phyloP scores from a whole-genome alignment of 1,140 invertebrate species.

The Mesaphorura yosii region DNA sequence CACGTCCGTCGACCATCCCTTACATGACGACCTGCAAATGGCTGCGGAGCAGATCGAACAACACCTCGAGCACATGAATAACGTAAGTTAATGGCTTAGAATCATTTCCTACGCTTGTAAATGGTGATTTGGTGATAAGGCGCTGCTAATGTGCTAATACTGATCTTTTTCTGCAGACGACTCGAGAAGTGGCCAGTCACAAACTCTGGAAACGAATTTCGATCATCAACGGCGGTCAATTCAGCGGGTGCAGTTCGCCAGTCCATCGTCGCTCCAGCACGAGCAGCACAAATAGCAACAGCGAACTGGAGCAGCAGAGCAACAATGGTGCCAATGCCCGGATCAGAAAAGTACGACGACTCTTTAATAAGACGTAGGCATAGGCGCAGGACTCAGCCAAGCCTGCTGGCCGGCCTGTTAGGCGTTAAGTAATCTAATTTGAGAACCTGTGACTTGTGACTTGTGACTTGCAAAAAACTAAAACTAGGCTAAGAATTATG shows the following conservation, averaged over 20 bases:
- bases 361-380: conserved; percentile 7
- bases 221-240: conserved; percentile 48
- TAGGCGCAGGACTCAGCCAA: too few relatives aligned
- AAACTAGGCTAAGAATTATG: too few relatives aligned
- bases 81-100: conserved; percentile 37
- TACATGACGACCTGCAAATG: conserved; percentile 56
- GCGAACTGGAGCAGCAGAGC: conserved; percentile 10
- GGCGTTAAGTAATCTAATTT: too few relatives aligned
- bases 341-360: conserved; percentile 25
- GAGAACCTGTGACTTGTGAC: too few relatives aligned
- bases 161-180: conserved; percentile 44
- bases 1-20: conserved; percentile 67
- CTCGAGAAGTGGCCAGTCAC: conserved; percentile 73
- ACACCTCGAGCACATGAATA: conserved; percentile 88
- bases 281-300: too few relatives aligned
- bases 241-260: conserved; percentile 10
- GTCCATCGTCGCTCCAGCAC: conserved; percentile 13
- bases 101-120: too few relatives aligned
- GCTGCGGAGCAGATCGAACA: conserved; percentile 85
- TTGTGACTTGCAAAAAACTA: too few relatives aligned
- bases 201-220: conserved; percentile 79
- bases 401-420: too few relatives aligned
- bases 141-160: not conserved
- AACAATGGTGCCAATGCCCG: conserved; percentile 24
- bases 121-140: too few relatives aligned